Evolutionary conservation across 2,113 vertebrate species (phyloP).

Genomic region (rat (Rattus norvegicus)): DNA sequence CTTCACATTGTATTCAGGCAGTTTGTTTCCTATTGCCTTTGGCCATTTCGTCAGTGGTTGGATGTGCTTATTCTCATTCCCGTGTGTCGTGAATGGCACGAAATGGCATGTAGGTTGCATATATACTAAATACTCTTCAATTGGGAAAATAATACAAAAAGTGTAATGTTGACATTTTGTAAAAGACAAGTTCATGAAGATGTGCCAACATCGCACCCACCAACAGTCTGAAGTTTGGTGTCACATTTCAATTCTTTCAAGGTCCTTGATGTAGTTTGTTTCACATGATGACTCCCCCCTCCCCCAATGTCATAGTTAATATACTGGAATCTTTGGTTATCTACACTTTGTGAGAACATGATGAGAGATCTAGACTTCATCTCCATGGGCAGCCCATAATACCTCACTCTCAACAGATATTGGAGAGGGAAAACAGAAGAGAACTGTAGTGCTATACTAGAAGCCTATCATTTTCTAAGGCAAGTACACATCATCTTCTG

Average conservation of each 20-base stretch:
- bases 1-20: neutral
- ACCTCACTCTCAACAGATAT: fast-evolving
- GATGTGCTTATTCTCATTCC: neutral
- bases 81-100: neutral
- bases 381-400: neutral
- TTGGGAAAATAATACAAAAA: neutral
- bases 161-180: neutral
- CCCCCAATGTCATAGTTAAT: neutral
- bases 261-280: neutral
- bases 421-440: neutral
- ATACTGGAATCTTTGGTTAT: neutral
- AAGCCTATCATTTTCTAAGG: neutral
- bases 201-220: neutral
- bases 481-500: neutral
- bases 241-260: neutral
- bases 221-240: neutral
- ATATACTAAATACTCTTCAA: neutral
- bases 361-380: neutral
- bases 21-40: neutral
- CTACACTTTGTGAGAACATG: neutral
- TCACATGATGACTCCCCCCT: neutral
- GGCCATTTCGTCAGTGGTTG: neutral
- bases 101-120: neutral
- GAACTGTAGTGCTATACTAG: neutral
- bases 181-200: neutral